A percentile compares a stretch with the other conserved stretches of the same genome.
phyloP scores from a whole-genome alignment of 2,797 vertebrate species.

The Tarsius wallacei region DNA sequence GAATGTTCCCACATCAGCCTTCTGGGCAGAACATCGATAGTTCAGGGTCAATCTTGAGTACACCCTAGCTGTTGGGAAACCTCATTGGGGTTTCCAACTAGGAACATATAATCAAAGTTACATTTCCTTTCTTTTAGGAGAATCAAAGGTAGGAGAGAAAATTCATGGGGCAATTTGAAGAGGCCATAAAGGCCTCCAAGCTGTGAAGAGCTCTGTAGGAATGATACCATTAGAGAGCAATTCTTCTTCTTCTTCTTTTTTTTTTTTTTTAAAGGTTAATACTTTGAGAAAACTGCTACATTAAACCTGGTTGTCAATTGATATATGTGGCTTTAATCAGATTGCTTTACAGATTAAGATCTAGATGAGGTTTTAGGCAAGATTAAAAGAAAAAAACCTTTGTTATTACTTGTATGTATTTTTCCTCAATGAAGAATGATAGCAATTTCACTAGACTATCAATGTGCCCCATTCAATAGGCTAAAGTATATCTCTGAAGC shows the following conservation, averaged over 20 bases:
- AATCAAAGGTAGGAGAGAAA: constrained; percentile 61
- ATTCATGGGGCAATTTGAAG: constrained; percentile 75
- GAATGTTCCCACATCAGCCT: background rate
- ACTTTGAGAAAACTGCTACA: constrained; percentile 43
- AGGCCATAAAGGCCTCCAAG: constrained; percentile 50
- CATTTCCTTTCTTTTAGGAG: constrained; percentile 48
- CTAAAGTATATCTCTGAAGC: constrained; percentile 16
- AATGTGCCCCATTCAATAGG: background rate
- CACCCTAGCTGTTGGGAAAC: background rate
- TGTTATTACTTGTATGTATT: constrained; percentile 58
- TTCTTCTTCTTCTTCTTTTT: background rate
- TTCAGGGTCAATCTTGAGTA: background rate
- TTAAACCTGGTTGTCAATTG: constrained; percentile 50
- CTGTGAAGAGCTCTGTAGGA: constrained; percentile 20
- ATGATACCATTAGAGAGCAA: constrained; percentile 28
- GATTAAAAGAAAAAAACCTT: background rate
- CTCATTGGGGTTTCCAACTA: background rate
- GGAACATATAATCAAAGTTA: background rate
- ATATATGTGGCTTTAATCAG: constrained; percentile 64
- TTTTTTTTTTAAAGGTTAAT: background rate
- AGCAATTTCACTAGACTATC: constrained; percentile 41
- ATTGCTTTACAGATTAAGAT: constrained; percentile 71
- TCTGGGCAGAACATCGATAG: background rate
- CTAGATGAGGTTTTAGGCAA: constrained; percentile 68
- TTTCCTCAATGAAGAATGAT: constrained; percentile 67